phyloP scores from a whole-genome alignment of 2,888 invertebrate species.

The Caenorhabditis drosophilae region DNA sequence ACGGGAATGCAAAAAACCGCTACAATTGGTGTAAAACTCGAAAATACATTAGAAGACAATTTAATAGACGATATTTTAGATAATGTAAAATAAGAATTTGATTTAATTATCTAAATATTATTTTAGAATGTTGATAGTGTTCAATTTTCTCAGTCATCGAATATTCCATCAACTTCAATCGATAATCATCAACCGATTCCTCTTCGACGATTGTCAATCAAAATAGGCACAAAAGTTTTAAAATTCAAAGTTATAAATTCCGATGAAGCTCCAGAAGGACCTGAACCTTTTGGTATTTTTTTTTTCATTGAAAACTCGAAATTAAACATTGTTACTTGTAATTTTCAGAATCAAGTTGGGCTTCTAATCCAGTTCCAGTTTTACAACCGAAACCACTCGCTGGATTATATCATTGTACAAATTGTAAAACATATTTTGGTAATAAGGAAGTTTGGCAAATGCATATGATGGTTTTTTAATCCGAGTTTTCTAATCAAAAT shows the following conservation, averaged over 20 bases:
- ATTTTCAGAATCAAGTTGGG: constrained; percentile 7
- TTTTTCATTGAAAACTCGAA: background rate
- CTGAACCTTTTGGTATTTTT: constrained; percentile 1
- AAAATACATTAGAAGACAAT: background rate
- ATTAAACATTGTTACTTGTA: background rate
- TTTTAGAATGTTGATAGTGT: constrained; percentile 1
- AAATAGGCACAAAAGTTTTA: constrained; percentile 43
- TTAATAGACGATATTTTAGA: background rate
- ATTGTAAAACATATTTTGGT: constrained; percentile 35
- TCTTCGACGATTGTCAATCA: constrained; percentile 22
- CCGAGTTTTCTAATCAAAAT: background rate
- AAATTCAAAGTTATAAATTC: constrained; percentile 48
- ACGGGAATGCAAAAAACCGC: constrained; percentile 38
- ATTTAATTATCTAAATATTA: background rate
- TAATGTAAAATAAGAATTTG: background rate
- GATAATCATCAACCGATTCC: constrained; percentile 7
- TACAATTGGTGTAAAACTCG: constrained; percentile 14
- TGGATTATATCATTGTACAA: constrained; percentile 25
- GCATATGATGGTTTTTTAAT: constrained; percentile 15
- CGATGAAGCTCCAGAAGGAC: constrained; percentile 21
- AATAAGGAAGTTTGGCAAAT: constrained; percentile 30
- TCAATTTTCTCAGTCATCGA: background rate
- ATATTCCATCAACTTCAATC: background rate
- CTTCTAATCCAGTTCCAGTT: constrained; percentile 15
- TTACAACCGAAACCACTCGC: constrained; percentile 27